phyloP scores from a whole-genome alignment of 2,888 invertebrate species.

The Plagodis pulveraria region DNA sequence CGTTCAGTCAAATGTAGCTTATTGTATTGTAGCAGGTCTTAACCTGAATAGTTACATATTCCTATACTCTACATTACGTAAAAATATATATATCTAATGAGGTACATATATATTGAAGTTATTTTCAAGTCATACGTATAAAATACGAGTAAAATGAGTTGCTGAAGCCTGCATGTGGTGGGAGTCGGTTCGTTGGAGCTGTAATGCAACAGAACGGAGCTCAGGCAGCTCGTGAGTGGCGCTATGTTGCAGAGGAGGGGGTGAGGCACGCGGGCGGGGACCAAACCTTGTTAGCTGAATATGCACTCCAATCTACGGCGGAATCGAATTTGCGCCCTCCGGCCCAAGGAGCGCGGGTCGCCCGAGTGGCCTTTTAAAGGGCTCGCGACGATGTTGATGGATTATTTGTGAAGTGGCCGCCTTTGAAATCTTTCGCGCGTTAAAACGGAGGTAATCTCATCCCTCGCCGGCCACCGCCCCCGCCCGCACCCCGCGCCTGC shows the following conservation, averaged over 20 bases:
- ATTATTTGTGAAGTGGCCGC: conserved; percentile 83
- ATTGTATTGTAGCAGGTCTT: too few relatives aligned
- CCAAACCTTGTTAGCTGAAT: conserved; percentile 75
- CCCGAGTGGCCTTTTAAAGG: conserved; percentile 62
- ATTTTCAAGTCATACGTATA: too few relatives aligned
- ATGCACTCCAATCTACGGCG: conserved; percentile 77
- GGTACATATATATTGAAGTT: too few relatives aligned
- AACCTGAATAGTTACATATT: too few relatives aligned
- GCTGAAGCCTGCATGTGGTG: conserved; percentile 10
- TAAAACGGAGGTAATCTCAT: conserved; percentile 82
- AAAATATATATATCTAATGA: too few relatives aligned
- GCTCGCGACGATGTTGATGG: conserved; percentile 74
- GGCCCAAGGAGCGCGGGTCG: conserved; percentile 40
- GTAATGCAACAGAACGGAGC: conserved; percentile 19
- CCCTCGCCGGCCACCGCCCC: conserved; percentile 46
- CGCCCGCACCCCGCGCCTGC: conserved; percentile 41
- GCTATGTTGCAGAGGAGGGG: conserved; percentile 33
- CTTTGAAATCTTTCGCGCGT: conserved; percentile 83
- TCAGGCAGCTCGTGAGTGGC: conserved; percentile 33
- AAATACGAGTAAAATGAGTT: too few relatives aligned
- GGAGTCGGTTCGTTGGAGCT: conserved; percentile 1
- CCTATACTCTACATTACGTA: too few relatives aligned
- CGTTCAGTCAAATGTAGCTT: too few relatives aligned
- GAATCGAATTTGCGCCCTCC: conserved; percentile 73
- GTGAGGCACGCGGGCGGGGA: conserved; percentile 25